Evolutionary conservation across 2,113 vertebrate species (phyloP).

Genomic region (Melanotaenia duboulayi): DNA sequence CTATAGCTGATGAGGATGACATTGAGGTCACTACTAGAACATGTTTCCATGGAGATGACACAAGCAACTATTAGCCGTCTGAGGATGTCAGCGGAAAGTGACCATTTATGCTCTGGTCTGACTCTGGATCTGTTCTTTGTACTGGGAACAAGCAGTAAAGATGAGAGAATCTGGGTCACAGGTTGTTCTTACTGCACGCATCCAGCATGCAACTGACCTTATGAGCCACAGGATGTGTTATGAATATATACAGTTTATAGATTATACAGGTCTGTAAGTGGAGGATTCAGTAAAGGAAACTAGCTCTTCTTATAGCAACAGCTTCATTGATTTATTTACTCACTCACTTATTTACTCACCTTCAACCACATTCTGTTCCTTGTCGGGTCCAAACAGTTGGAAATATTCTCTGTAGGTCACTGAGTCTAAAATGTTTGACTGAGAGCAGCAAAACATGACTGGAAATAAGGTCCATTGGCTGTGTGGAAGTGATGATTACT

Average conservation of each 20-base stretch:
- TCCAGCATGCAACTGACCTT: not conserved
- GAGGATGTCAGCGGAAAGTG: not conserved
- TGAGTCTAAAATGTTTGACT: too few relatives aligned
- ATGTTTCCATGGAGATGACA: too few relatives aligned
- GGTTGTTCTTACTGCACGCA: not conserved
- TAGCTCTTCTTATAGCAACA: not conserved
- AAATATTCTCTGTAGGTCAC: too few relatives aligned
- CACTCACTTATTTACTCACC: not conserved
- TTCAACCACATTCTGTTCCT: not conserved
- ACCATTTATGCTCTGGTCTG: not conserved
- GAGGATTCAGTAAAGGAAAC: not conserved
- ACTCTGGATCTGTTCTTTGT: slow-evolving; percentile 6
- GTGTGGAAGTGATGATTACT: too few relatives aligned
- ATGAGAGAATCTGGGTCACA: not conserved
- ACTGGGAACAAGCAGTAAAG: not conserved
- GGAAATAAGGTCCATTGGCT: too few relatives aligned
- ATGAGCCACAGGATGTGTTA: not conserved
- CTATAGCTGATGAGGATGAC: too few relatives aligned
- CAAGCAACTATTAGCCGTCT: too few relatives aligned
- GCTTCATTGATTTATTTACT: not conserved
- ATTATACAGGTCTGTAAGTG: not conserved
- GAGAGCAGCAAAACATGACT: too few relatives aligned
- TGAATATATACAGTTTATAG: not conserved
- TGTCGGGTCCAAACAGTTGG: not conserved
- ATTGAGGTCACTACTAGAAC: too few relatives aligned